These are phyloP conservation scores for Ramphastos sulfuratus DNA, from an alignment of 2,113 vertebrate species.

Conservation along the genomic window DNA sequence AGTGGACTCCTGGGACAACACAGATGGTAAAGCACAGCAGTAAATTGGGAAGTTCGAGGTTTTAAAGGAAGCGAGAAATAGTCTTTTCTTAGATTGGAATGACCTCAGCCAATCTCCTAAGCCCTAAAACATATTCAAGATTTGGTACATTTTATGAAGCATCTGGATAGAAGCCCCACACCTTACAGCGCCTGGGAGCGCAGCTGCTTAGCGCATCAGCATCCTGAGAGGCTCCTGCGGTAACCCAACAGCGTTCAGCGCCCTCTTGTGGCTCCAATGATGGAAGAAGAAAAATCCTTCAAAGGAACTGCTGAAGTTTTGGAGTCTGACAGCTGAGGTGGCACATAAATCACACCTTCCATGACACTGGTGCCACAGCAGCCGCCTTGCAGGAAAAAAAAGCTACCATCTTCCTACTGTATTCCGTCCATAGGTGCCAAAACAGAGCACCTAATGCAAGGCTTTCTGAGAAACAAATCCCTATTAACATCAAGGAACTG, in stretches of 20 bases:
- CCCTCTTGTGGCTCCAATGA: conserved; percentile 44
- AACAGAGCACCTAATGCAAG: neutral
- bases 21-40: neutral
- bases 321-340: neutral
- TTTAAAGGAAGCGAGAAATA: neutral
- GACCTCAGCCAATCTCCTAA: neutral
- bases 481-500: neutral
- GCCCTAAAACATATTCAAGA: neutral
- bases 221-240: too few species aligned
- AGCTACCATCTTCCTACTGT: neutral
- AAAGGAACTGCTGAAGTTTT: neutral
- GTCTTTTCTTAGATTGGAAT: neutral
- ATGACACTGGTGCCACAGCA: too few species aligned
- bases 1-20: neutral
- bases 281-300: neutral
- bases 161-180: neutral
- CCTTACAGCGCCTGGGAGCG: neutral
- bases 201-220: neutral
- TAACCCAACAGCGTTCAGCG: neutral
- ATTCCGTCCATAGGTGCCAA: neutral
- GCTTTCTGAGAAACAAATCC: neutral
- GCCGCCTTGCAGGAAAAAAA: neutral
- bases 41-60: neutral
- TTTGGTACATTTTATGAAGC: neutral
- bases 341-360: neutral